Conservation (phyloP, 2,113 vertebrate species). For the Mobula birostris region DNA sequence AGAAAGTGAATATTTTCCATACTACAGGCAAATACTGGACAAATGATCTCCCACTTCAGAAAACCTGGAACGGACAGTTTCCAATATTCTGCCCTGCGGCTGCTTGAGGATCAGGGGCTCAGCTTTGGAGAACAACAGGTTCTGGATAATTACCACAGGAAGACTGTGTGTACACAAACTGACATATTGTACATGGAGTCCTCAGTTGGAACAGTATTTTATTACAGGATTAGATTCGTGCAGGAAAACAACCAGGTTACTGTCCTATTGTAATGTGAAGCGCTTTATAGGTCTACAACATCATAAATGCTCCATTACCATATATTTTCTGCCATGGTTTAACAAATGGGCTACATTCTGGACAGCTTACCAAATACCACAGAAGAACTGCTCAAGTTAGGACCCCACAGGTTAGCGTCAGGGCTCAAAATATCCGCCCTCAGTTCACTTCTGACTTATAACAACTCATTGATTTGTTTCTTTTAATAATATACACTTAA, state of each 20-base stretch:
- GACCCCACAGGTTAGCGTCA: background rate
- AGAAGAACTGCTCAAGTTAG: background rate
- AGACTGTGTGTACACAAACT: background rate
- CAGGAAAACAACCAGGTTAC: conserved; percentile 16
- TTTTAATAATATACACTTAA: background rate
- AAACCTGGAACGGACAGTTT: too few relatives aligned
- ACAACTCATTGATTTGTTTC: background rate
- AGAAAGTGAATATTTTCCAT: background rate
- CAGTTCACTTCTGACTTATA: background rate
- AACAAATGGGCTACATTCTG: background rate
- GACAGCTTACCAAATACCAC: background rate
- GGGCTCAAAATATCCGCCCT: background rate
- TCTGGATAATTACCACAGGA: background rate
- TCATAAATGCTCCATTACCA: background rate
- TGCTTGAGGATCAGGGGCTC: background rate
- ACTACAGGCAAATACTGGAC: background rate
- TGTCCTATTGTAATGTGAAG: conserved; percentile 25
- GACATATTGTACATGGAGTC: background rate
- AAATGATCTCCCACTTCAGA: conserved; percentile 22
- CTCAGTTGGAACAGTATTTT: conserved; percentile 9
- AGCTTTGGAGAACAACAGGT: background rate
- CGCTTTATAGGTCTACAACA: background rate
- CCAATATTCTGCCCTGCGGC: background rate
- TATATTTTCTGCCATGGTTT: background rate
- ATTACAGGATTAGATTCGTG: conserved; percentile 15